Evolutionary conservation across 2,888 invertebrate genomes (phyloP).

Genomic region (Cryptus viduatorius): DNA sequence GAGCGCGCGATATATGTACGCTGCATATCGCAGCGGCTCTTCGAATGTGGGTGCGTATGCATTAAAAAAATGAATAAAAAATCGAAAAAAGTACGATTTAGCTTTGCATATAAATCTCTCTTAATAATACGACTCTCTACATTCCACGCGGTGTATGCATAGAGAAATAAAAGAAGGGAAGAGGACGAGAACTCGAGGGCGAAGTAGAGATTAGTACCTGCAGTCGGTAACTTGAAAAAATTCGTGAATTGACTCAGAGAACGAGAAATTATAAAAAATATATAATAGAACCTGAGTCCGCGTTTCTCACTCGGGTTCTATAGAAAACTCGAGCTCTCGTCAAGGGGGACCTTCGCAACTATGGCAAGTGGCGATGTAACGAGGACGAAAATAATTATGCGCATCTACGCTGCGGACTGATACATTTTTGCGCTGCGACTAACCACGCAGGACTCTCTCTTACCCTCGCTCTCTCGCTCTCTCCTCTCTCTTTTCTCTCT

Average conservation of each 20-base stretch:
- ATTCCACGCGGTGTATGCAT: slow-evolving; percentile 1
- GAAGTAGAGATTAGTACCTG: slow-evolving; percentile 52
- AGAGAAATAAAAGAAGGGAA: background rate
- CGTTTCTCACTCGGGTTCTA: background rate
- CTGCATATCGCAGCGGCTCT: slow-evolving; percentile 9
- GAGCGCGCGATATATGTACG: background rate
- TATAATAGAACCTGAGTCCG: too few species aligned
- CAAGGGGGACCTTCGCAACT: slow-evolving; percentile 41
- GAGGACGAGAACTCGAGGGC: slow-evolving; percentile 31
- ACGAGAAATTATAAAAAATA: background rate
- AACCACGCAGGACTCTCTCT: slow-evolving; percentile 35
- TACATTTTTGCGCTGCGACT: slow-evolving; percentile 25
- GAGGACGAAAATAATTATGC: slow-evolving; percentile 73
- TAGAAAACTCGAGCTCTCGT: slow-evolving; percentile 3
- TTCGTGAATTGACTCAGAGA: slow-evolving; percentile 63
- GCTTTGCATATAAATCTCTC: slow-evolving; percentile 52
- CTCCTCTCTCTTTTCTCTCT: slow-evolving; percentile 33
- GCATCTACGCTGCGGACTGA: slow-evolving; percentile 55
- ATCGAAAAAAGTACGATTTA: slow-evolving; percentile 36
- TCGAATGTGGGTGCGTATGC: slow-evolving; percentile 1
- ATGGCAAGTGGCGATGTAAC: slow-evolving; percentile 66
- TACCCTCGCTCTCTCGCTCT: slow-evolving; percentile 44
- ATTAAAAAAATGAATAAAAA: background rate
- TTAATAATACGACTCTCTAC: slow-evolving; percentile 30
- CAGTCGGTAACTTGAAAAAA: slow-evolving; percentile 45